phyloP scores from a whole-genome alignment of 2,888 invertebrate genomes.

The Synergus umbraculus region DNA sequence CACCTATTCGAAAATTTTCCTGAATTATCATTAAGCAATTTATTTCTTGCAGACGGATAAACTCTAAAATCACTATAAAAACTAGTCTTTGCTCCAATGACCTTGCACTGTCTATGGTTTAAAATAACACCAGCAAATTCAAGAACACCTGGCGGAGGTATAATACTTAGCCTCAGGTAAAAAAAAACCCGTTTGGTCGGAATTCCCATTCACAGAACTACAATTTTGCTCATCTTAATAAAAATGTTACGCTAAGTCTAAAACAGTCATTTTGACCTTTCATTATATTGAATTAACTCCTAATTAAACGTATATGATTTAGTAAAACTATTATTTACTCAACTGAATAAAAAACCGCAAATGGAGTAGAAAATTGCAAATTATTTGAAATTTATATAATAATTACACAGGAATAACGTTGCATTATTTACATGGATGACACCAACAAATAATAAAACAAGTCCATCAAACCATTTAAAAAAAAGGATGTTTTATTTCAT shows the following conservation, averaged over 20 bases:
- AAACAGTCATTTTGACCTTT: not conserved
- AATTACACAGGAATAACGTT: not conserved
- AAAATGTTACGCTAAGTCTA: not conserved
- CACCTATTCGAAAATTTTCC: not conserved
- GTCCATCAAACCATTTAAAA: not conserved
- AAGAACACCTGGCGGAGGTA: not conserved
- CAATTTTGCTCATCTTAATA: not conserved
- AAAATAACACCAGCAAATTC: not conserved
- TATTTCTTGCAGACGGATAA: not conserved
- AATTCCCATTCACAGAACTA: constrained; percentile 28
- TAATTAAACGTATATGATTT: no score
- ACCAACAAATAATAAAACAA: not conserved
- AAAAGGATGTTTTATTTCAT: not conserved
- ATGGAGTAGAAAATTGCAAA: no score
- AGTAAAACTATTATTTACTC: no score
- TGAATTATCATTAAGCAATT: not conserved
- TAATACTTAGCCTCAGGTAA: not conserved
- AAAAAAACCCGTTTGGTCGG: constrained; percentile 3
- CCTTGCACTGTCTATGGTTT: constrained; percentile 23
- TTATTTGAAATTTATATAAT: no score
- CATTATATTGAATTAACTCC: not conserved
- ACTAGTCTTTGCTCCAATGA: not conserved
- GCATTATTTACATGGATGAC: not conserved
- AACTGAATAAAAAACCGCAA: no score
- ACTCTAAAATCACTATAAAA: not conserved